These are phyloP conservation scores for Leptothorax acervorum DNA, from an alignment of 2,888 invertebrate genomes.

Conservation along the genomic window DNA sequence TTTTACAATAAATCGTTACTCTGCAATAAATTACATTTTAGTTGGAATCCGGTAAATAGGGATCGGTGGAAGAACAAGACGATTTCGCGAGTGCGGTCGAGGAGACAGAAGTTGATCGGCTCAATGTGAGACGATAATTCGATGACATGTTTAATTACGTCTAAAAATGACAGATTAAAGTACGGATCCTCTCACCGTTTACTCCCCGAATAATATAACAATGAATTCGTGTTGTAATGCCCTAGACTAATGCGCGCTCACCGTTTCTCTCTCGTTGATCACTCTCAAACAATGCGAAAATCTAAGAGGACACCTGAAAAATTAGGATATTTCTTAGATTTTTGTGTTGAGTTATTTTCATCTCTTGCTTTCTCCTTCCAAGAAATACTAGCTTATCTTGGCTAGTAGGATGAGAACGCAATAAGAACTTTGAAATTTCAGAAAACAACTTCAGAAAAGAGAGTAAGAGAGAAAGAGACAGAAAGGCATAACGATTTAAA, in stretches of 20 bases:
- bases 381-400: constrained; percentile 41
- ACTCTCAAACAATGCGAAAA: neutral
- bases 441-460: neutral
- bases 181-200: constrained; percentile 40
- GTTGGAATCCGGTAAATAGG: neutral
- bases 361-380: constrained; percentile 31
- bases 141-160: constrained; percentile 10
- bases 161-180: constrained; percentile 40
- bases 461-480: neutral
- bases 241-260: constrained; percentile 69
- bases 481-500: neutral
- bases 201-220: constrained; percentile 39
- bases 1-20: neutral
- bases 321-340: neutral
- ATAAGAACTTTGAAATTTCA: neutral
- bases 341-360: neutral
- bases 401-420: constrained; percentile 54
- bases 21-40: constrained; percentile 10
- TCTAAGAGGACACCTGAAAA: constrained; percentile 10
- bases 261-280: neutral
- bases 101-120: constrained; percentile 43
- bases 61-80: constrained; percentile 29
- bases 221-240: constrained; percentile 77
- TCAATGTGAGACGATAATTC: constrained; percentile 57
- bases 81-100: constrained; percentile 48